Evolutionary conservation across 2,888 invertebrate genomes (phyloP).

Genomic region (Dorcus hopei): DNA sequence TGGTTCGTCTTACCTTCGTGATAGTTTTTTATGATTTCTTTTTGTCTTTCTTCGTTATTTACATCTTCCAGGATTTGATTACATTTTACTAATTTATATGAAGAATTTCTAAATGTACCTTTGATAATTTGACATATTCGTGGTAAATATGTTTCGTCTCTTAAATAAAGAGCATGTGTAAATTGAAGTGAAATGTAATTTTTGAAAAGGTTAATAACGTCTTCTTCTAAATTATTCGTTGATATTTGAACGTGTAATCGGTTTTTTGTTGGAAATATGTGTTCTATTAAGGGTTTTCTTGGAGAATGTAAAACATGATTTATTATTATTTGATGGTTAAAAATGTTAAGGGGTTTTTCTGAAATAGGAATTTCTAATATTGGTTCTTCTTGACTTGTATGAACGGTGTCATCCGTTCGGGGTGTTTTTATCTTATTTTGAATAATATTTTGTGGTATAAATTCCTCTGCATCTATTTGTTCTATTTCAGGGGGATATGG

Average conservation of each 20-base stretch:
- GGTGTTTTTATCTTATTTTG: not conserved
- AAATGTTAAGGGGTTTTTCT: not conserved
- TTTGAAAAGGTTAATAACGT: not conserved
- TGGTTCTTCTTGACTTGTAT: not conserved
- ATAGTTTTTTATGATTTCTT: not conserved
- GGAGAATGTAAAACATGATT: not conserved
- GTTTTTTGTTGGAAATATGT: no score
- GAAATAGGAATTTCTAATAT: not conserved
- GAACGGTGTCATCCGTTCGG: not conserved
- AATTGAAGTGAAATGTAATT: not conserved
- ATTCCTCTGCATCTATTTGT: not conserved
- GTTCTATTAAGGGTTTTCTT: no score
- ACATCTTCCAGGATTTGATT: not conserved
- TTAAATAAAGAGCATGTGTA: not conserved
- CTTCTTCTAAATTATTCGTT: not conserved
- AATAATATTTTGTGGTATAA: not conserved
- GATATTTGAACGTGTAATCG: not conserved
- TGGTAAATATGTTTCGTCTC: not conserved
- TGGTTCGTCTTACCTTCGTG: conserved; percentile 2
- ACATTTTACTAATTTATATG: conserved; percentile 1
- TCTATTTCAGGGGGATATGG: not conserved
- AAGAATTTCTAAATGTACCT: not conserved
- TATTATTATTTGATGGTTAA: not conserved
- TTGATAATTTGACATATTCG: not conserved
- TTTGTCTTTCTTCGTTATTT: not conserved